Base-by-base conservation (phyloP, 2,888 invertebrate species). In the Noctua fimbriata region DNA sequence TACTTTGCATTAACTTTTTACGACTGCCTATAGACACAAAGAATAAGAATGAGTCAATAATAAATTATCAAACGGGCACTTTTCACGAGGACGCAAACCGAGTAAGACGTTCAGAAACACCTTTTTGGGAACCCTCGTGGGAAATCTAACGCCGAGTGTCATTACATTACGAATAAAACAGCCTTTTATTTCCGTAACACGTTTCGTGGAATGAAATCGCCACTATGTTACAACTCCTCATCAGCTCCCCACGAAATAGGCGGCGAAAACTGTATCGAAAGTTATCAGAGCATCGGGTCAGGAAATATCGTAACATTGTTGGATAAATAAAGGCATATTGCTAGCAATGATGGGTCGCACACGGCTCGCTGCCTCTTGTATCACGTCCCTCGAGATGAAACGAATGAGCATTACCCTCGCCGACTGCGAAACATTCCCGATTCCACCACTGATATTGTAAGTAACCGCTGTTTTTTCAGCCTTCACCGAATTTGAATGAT, bases 291-390 rank as follows among this genome's bases (percentile, higher is more conserved):
- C 92, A 91, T 92, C 88, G 91, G 92, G 92, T 93, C 92, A 92
- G 91, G 88, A 91, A 92, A 93, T 92, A 92, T 92, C 91, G 91
- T 90, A 93, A 93, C 92, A 93, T 91, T 93, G 92, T 93, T 91
- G 93, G 92, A 93, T 94, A 94, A 94, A 95, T 95, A 94, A 93
- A 93, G 90, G 93, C 92, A 93, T 93, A 94, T 94, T 94, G 92
- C 92, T 90, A 89, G 92, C 92, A 92, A 93, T 93, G 93, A 93
- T 92, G 92, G 90, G 90, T 89, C 88, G 89, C 89, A 87, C 91
- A 91, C 89, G 90, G 90, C 90, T 91, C 90, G 87, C 89, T 90
- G 89, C 89, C 88, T 91, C 89, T 91, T 90, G 93, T 92, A 92
- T 93, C 92, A 92, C 92, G 93, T 94, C 95, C 93, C 94, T 83